Conservation (phyloP, 2,888 invertebrate species). For the Eupithecia pulchellata region DNA sequence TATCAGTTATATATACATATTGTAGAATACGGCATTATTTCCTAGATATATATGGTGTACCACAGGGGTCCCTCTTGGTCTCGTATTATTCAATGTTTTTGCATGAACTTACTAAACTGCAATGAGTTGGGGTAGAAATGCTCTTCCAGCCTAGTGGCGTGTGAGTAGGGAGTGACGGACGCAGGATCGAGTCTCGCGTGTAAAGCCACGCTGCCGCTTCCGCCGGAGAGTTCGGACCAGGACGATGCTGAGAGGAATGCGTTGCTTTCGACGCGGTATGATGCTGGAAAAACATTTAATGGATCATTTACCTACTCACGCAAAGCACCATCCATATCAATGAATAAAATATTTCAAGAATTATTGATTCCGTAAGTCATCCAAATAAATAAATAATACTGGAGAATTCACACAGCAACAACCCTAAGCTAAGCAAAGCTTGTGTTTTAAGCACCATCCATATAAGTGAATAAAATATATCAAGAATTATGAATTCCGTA, state of each 20-base stretch:
- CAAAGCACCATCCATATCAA: not conserved
- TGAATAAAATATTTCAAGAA: not conserved
- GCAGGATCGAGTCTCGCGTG: conserved; percentile 84
- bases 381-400: too few species aligned
- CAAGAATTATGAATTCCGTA: too few species aligned
- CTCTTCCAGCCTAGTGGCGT: conserved; percentile 90
- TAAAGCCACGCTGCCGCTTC: conserved; percentile 58
- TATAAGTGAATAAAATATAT: not conserved
- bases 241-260: conserved; percentile 77
- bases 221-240: conserved; percentile 59
- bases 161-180: conserved; percentile 86
- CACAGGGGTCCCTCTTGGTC: not conserved
- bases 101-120: conserved; percentile 87
- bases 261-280: conserved; percentile 71
- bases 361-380: too few species aligned
- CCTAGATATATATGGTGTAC: not conserved
- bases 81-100: not conserved
- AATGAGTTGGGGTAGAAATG: conserved; percentile 94
- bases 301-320: not conserved
- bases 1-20: too few species aligned
- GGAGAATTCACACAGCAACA: too few species aligned
- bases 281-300: conserved; percentile 55
- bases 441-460: not conserved
- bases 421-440: too few species aligned
- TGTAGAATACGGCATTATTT: not conserved